A percentile compares a stretch with the other conserved stretches of the same genome.
Conservation (phyloP, 2,888 invertebrate genomes). For the Malthinus seriepunctatus region DNA sequence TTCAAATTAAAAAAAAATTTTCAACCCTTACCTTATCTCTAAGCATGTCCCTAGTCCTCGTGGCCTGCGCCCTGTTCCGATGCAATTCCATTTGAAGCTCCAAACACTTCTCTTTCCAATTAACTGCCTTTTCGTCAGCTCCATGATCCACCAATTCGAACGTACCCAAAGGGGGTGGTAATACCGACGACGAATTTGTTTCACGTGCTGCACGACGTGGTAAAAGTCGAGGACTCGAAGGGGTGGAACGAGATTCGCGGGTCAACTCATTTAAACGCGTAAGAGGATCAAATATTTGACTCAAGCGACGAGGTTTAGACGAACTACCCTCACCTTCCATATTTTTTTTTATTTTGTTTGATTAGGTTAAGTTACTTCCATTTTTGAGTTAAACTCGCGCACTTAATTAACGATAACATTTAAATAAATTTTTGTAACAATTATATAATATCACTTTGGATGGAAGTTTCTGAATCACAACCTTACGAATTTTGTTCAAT, state of each 20-base stretch:
- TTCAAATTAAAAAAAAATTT: too few relatives aligned
- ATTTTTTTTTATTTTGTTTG: constrained; percentile 1
- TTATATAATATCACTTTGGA: constrained; percentile 32
- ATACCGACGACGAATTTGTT: constrained; percentile 37
- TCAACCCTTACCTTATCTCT: constrained; percentile 86
- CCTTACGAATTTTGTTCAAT: constrained; percentile 22
- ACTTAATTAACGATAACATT: constrained; percentile 21
- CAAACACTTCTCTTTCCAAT: constrained; percentile 89
- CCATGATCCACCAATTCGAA: constrained; percentile 50
- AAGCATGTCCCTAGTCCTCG: constrained; percentile 84
- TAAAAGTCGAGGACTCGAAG: constrained; percentile 73
- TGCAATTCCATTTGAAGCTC: constrained; percentile 85
- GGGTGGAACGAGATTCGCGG: constrained; percentile 59
- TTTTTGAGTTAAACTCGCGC: constrained; percentile 2
- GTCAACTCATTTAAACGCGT: constrained; percentile 72
- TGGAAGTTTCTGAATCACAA: constrained; percentile 32
- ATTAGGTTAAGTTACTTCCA: constrained; percentile 9
- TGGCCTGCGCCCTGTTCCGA: constrained; percentile 83
- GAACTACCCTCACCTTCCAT: constrained; percentile 26
- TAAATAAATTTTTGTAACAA: constrained; percentile 21
- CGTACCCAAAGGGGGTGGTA: constrained; percentile 40
- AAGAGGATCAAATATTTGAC: constrained; percentile 82
- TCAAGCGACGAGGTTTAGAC: constrained; percentile 66
- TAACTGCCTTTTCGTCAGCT: constrained; percentile 60
- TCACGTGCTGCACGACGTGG: constrained; percentile 56